These are phyloP conservation scores for Hyphantria cunea DNA, from an alignment of 1,140 invertebrate species.

Conservation along the genomic window DNA sequence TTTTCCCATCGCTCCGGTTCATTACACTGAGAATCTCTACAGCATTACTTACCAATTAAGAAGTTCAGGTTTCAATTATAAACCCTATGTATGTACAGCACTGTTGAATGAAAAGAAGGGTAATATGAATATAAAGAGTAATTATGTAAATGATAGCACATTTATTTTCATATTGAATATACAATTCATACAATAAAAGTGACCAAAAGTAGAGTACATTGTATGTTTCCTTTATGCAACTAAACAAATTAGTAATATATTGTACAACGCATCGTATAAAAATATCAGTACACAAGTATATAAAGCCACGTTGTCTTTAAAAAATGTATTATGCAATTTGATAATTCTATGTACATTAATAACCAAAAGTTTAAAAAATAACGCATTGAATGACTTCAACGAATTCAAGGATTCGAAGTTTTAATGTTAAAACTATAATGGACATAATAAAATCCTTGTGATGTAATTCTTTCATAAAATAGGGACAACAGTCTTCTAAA, in stretches of 20 bases:
- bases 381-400: constrained; percentile 12
- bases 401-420: constrained; percentile 11
- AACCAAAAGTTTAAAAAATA: constrained; percentile 8
- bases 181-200: constrained; percentile 26
- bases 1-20: no score
- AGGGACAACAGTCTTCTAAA: constrained; percentile 37
- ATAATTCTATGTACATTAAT: constrained; percentile 7
- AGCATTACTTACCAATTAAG: no score
- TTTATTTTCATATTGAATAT: constrained; percentile 26
- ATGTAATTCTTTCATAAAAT: constrained; percentile 27
- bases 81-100: no score
- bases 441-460: constrained; percentile 18
- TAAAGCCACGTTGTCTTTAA: constrained; percentile 14
- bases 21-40: no score
- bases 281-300: constrained; percentile 28
- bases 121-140: background rate
- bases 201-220: constrained; percentile 1
- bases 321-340: constrained; percentile 16
- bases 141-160: constrained; percentile 17
- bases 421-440: constrained; percentile 5
- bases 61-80: no score
- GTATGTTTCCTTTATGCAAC: constrained; percentile 27
- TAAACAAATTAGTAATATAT: constrained; percentile 26
- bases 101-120: no score
- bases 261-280: constrained; percentile 44